A percentile compares a stretch with the other conserved stretches of the same genome.
These are phyloP conservation scores for Procambarus virginalis DNA, from an alignment of 1,140 invertebrate genomes.

Conservation along the genomic window DNA sequence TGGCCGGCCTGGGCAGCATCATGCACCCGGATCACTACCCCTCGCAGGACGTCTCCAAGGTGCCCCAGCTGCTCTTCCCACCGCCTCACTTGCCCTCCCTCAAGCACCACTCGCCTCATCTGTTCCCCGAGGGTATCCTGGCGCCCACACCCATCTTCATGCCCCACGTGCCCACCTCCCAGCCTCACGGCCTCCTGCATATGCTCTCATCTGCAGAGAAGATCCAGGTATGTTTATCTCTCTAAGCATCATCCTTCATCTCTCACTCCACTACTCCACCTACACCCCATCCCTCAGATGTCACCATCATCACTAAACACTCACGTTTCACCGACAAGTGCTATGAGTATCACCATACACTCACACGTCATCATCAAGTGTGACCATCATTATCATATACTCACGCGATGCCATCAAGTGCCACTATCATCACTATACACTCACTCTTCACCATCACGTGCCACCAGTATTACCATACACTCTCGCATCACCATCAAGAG, in stretches of 20 bases:
- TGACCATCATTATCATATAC: neutral
- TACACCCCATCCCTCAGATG: too few species aligned
- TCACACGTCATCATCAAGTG: neutral
- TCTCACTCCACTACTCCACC: too few species aligned
- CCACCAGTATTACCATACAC: too few species aligned
- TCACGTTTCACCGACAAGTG: too few species aligned
- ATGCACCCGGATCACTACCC: slow-evolving; percentile 39
- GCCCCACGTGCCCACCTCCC: slow-evolving; percentile 54
- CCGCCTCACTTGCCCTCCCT: slow-evolving; percentile 49
- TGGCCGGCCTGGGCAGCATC: slow-evolving; percentile 14
- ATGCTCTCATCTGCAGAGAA: slow-evolving; percentile 58
- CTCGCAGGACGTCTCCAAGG: slow-evolving; percentile 38
- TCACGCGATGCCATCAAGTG: neutral
- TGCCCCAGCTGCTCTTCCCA: slow-evolving; percentile 49
- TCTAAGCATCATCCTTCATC: too few species aligned
- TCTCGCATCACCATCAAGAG: neutral
- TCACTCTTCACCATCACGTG: too few species aligned
- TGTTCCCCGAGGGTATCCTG: slow-evolving; percentile 60
- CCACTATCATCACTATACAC: too few species aligned
- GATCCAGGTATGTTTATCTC: slow-evolving; percentile 33
- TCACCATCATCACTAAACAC: too few species aligned
- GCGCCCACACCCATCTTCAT: slow-evolving; percentile 60
- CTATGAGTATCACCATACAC: too few species aligned
- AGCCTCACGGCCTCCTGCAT: slow-evolving; percentile 51
- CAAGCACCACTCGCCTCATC: slow-evolving; percentile 38